Percentiles rank a stretch among this genome's conserved stretches.
These are phyloP conservation scores for Phylloscopus trochilus DNA, from an alignment of 2,113 vertebrate species.

Conservation along the genomic window DNA sequence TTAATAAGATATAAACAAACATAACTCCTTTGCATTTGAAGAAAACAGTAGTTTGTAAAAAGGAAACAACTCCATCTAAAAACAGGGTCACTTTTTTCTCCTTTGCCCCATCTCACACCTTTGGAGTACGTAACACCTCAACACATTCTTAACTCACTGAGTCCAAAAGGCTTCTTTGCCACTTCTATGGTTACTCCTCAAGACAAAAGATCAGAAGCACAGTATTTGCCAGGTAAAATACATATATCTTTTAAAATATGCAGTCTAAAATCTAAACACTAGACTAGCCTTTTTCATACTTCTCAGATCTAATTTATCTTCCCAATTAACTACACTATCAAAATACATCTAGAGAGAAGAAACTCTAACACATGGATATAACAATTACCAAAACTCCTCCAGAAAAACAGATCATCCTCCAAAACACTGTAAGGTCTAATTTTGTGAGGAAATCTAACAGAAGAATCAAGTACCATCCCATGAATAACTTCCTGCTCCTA, in stretches of 20 bases:
- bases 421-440: neutral
- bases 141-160: neutral
- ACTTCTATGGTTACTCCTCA: neutral
- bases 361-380: neutral
- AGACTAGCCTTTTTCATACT: neutral
- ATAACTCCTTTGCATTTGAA: neutral
- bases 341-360: neutral
- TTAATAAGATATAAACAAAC: neutral
- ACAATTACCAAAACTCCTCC: neutral
- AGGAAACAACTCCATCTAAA: neutral
- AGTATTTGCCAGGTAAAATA: neutral
- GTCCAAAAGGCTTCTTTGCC: neutral
- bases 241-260: neutral
- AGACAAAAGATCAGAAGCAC: neutral
- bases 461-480: conserved; percentile 9
- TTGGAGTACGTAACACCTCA: neutral
- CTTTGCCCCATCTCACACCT: neutral
- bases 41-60: neutral
- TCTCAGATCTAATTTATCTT: neutral
- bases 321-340: neutral
- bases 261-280: neutral
- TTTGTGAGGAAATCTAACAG: neutral
- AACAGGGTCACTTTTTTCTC: neutral
- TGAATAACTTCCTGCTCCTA: conserved; percentile 4
- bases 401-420: neutral